Evolutionary conservation across 1,140 invertebrate genomes (phyloP).

Genomic region (Aethina tumida): DNA sequence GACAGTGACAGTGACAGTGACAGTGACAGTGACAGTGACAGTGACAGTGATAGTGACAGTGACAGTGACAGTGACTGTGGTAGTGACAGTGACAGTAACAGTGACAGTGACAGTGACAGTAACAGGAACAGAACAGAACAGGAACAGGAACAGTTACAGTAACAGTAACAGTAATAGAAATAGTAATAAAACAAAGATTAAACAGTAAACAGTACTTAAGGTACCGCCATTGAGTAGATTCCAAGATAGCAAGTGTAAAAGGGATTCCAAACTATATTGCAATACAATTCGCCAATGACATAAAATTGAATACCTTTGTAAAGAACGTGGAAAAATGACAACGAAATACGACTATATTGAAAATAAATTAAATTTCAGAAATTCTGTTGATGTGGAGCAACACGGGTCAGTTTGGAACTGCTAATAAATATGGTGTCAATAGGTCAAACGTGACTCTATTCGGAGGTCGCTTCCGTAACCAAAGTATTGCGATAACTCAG

Average conservation of each 20-base stretch:
- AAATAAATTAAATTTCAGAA: constrained; percentile 6
- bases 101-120: background rate
- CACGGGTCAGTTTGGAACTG: constrained; percentile 3
- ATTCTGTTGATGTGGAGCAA: constrained; percentile 5
- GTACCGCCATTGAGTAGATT: background rate
- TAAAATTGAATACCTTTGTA: too few species aligned
- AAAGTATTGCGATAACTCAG: constrained; percentile 5
- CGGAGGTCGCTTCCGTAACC: constrained; percentile 4
- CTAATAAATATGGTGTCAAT: constrained; percentile 6
- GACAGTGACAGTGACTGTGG: constrained; percentile 1
- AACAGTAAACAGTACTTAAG: background rate
- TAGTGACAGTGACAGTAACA: background rate
- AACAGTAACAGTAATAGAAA: constrained; percentile 2
- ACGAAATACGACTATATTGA: background rate
- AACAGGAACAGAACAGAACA: background rate
- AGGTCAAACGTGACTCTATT: constrained; percentile 9
- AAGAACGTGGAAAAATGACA: too few species aligned
- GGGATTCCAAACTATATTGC: too few species aligned
- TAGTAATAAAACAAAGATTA: constrained; percentile 3
- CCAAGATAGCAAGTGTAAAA: too few species aligned
- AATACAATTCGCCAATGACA: too few species aligned
- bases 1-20: background rate
- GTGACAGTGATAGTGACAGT: background rate
- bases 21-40: background rate
- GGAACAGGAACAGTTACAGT: background rate